Percentiles rank a stretch among this genome's conserved stretches.
These are phyloP conservation scores for Vanessa tameamea DNA, from an alignment of 1,140 invertebrate genomes.

Conservation along the genomic window DNA sequence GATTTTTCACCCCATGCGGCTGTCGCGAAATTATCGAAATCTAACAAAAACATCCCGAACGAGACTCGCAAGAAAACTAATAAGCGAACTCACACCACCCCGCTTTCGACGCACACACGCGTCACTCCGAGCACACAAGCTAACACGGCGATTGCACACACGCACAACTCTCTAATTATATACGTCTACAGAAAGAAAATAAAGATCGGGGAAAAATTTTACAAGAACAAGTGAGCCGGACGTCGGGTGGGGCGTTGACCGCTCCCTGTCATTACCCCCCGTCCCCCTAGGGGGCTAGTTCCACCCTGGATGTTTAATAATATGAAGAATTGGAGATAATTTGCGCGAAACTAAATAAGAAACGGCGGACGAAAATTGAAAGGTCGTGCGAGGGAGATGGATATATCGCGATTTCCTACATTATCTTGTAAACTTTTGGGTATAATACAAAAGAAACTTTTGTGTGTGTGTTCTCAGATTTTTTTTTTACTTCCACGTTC, in stretches of 20 bases:
- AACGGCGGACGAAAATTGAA: conserved; percentile 79
- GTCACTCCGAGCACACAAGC: conserved; percentile 42
- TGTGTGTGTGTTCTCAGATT: conserved; percentile 16
- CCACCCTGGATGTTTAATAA: conserved; percentile 78
- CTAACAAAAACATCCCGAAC: conserved; percentile 75
- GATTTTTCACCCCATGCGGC: conserved; percentile 62
- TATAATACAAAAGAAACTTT: conserved; percentile 19
- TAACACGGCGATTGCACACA: conserved; percentile 48
- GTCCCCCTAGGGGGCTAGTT: conserved; percentile 54
- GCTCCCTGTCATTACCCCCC: conserved; percentile 72
- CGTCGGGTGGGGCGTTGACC: conserved; percentile 67
- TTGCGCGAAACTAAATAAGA: conserved; percentile 81
- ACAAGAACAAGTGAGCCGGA: conserved; percentile 75
- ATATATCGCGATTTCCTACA: conserved; percentile 33
- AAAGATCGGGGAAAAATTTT: conserved; percentile 80
- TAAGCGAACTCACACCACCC: conserved; percentile 65
- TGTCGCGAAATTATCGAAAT: conserved; percentile 79
- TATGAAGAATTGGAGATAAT: conserved; percentile 81
- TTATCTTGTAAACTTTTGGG: conserved; percentile 27
- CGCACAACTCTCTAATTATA: conserved; percentile 69
- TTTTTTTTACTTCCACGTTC: conserved; percentile 6
- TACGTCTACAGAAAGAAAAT: conserved; percentile 77
- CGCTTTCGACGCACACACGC: conserved; percentile 34
- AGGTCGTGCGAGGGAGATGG: conserved; percentile 54
- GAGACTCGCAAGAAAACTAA: conserved; percentile 78